Evolutionary conservation across 2,113 vertebrate genomes (phyloP), one percentile per base, ranked within the genome.

Genomic region (Podiceps cristatus): DNA sequence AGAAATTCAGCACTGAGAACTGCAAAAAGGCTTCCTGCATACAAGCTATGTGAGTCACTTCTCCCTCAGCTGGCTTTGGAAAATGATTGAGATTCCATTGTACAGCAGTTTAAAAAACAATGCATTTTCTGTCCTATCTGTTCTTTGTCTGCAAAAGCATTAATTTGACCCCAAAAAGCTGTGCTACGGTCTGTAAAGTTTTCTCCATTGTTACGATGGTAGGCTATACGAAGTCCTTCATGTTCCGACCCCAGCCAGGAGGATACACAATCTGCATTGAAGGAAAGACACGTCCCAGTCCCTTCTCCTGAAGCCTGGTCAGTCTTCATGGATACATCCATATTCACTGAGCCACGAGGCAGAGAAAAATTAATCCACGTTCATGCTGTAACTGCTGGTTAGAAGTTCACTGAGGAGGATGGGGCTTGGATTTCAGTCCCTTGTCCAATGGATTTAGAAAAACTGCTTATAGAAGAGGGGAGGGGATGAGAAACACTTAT

Each of bases 91-190:
- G 86, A 76, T 93, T 93, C 62, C 63, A 37, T 94, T 97, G 73
- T 97, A 87, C 69, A 77, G 66, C 72, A 83, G 14, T 31, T 92
- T 35, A 72, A 98, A 98, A 37, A 37, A 37, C n/a, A 98, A 98
- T 44, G 68, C 23, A 2, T 94, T 95, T 79, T 79, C 77, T 86
- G 77, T 92, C 45, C 5, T 73, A 25, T 72, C 45, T 77, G 47
- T 33, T 91, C 40, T 82, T 93, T 58, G 75, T 56, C 75, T 92
- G 35, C 10, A 29, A 14, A 72, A 86, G 71, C 47, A 33, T 84
- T 81, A 1, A 88, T 87, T 75, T 74, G 59, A 71, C 33, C 44
- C 62, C 17, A 73, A 13, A 1, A 6, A 4, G 13, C 56, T 52
- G 42, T 1, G 1, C 35, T 44, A 45, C 49, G 60, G 37, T 64